Base-by-base conservation (phyloP, 2,888 invertebrate species). In the Patella ulyssiponensis region DNA sequence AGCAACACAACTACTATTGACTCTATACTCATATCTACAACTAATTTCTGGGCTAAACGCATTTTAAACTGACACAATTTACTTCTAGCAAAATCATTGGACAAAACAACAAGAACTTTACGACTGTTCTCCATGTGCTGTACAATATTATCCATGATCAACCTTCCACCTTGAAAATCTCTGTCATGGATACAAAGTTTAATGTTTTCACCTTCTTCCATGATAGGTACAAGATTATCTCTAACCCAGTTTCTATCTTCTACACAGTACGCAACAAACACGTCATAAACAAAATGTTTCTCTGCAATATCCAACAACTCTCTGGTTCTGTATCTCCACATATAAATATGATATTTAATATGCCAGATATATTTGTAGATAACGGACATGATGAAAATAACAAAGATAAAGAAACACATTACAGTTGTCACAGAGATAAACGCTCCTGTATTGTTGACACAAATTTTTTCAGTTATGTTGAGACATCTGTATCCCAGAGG, bases 41-140 rank as follows among this genome's bases (percentile, higher is more conserved):
- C 74, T 17, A 87, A 82, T 86, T 94, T 94, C 79, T 95, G 95
- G 0, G 95, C 95, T 71, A 95, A 87, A 84, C 94, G 94, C 94
- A 95, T 94, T 89, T 95, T 95, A 83, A 94, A 95, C 85, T 94
- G 94, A 85, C 95, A 95, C 95, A 95, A 95, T 81, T 95, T 94
- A 82, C 95, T 95, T 12, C 93, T 91, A 12, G 95, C 89, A 88
- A 95, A 95, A 82, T 93, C 92, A 69, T 93, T 92, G 0, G 95
- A 94, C 17, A 95, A 93, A 12, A 95, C 92, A 77, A 95, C 90
- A 91, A 95, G 93, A 0, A 95, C 93, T 7, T 93, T 93, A 23
- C 94, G 92, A 0, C 95, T 95, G 1, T 94, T 93, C 84, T 95
- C 94, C 93, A 95, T 95, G 85, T 94, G 94, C 0, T 94, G 93